A percentile compares a stretch with the other conserved stretches of the same genome.
phyloP scores from a whole-genome alignment of 2,797 vertebrate species.

The Varecia variegata region DNA sequence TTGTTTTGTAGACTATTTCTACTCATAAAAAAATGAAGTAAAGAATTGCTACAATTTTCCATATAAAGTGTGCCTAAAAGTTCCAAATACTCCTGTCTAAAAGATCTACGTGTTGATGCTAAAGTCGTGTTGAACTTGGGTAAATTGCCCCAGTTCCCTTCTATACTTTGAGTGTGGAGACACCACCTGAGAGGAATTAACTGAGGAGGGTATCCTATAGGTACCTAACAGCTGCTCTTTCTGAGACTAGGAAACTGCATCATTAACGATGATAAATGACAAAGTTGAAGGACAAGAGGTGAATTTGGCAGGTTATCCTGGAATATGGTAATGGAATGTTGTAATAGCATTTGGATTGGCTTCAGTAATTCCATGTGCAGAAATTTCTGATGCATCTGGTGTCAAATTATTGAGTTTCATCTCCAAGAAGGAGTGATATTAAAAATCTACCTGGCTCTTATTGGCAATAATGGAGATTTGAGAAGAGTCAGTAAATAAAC shows the following conservation, averaged over 20 bases:
- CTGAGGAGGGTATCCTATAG: constrained; percentile 72
- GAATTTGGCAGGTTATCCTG: constrained; percentile 55
- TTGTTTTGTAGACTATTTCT: background rate
- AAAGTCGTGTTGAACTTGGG: background rate
- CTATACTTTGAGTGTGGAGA: background rate
- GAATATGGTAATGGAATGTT: constrained; percentile 55
- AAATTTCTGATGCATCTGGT: constrained; percentile 55
- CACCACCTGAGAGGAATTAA: background rate
- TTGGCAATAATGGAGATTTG: background rate
- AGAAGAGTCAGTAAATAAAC: constrained; percentile 14
- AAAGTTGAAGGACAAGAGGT: constrained; percentile 42
- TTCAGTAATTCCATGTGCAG: constrained; percentile 29
- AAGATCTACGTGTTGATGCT: background rate
- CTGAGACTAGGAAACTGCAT: constrained; percentile 61
- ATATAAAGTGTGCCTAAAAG: background rate
- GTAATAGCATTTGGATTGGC: constrained; percentile 20
- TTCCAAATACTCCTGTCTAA: background rate
- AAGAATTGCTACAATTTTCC: background rate
- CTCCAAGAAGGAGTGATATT: constrained; percentile 29
- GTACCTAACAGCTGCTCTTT: constrained; percentile 77
- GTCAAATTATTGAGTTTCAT: constrained; percentile 42
- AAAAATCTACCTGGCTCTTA: constrained; percentile 17
- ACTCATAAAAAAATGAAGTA: background rate
- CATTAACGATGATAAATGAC: constrained; percentile 76
- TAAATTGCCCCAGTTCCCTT: background rate